phyloP scores from a whole-genome alignment of 53 echinoderm and acorn worm genomes.

The Apostichopus leukothele region DNA sequence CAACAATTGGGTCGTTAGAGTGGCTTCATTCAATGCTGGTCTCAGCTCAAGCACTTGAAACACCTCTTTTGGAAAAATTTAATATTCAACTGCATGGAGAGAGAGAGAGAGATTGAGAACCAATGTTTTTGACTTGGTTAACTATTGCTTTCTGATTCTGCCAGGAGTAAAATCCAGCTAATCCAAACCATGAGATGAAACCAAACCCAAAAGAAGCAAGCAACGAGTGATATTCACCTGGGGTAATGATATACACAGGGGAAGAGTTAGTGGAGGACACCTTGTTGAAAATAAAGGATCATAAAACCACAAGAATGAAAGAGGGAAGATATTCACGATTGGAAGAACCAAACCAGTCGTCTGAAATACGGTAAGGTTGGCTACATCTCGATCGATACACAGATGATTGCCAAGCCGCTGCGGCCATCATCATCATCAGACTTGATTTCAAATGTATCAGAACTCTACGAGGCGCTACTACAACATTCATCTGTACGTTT shows the following conservation, averaged over 20 bases:
- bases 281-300: constrained; percentile 2
- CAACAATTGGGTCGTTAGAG: background rate
- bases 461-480: background rate
- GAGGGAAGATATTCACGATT: constrained; percentile 25
- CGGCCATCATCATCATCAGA: background rate
- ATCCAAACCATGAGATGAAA: background rate
- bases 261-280: constrained; percentile 28
- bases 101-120: background rate
- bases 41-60: background rate
- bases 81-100: background rate
- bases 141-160: background rate
- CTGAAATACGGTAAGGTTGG: background rate
- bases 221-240: constrained; percentile 22
- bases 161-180: background rate
- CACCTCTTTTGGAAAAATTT: background rate
- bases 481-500: no score
- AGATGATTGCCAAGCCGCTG: background rate
- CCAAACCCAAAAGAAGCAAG: background rate
- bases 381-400: constrained; percentile 27
- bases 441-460: background rate
- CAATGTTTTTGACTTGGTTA: background rate
- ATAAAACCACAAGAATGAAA: constrained; percentile 9
- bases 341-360: background rate
- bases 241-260: constrained; percentile 26
- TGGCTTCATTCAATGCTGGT: background rate